Base-by-base conservation (phyloP, 1,140 invertebrate genomes). In the Himalopsyche phryganea region DNA sequence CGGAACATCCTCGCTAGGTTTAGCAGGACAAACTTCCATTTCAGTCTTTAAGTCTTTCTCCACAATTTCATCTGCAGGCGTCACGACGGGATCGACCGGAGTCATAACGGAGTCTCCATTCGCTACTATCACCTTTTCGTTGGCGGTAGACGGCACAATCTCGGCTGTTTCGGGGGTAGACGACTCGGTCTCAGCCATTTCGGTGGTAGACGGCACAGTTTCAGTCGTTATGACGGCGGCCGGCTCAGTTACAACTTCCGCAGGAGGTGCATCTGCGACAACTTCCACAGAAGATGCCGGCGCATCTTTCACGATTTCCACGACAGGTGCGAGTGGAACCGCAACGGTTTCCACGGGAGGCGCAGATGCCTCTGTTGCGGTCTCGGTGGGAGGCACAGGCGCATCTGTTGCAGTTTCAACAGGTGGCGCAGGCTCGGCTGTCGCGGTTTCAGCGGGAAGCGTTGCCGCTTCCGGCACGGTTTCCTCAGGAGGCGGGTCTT, bases 401-500 rank as follows among this genome's bases (percentile, higher is more conserved):
- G 17, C 32, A 15, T 51, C 49, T 14, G 9, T 36, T 17, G 4
- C 9, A 19, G 23, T 28, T 28, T 7, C 3, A 6, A 48, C 55
- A 50, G 47, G 53, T 54, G 57, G 57, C 48, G 52, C 60, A 9
- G 14, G 6, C 18, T 40, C 14, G 9, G 20, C 35, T 50, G 40
- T 50, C 17, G 23, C 36, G 10, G 33, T 40, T 54, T 49, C 44
- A n/a, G 14, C 14, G 20, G 46, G 49, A 28, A 17, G 14, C 3
- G 14, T 54, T 28, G 33, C 51, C n/a, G n/a, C n/a, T n/a, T n/a
- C n/a, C n/a, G n/a, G n/a, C n/a, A n/a, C n/a, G n/a, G n/a, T n/a
- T n/a, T n/a, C n/a, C n/a, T n/a, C n/a, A n/a, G n/a, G n/a, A n/a
- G n/a, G n/a, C n/a, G n/a, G n/a, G n/a, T n/a, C n/a, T n/a, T n/a